These are phyloP conservation scores for Oreocharis arfaki DNA, from an alignment of 2,113 vertebrate species.

Conservation along the genomic window DNA sequence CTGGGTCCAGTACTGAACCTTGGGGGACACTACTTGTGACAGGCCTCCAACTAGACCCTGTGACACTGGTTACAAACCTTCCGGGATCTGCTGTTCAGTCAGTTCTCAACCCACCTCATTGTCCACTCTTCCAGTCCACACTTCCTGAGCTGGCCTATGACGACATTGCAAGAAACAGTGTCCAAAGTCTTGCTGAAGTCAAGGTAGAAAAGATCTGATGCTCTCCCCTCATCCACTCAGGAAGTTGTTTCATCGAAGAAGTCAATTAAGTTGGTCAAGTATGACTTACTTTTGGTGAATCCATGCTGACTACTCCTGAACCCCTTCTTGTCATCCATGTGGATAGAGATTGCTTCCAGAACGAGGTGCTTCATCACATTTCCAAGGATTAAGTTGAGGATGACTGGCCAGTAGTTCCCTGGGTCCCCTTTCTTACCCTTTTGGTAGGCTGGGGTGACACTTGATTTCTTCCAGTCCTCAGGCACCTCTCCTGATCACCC, in stretches of 20 bases:
- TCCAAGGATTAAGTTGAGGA: not conserved
- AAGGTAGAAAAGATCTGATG: rapidly evolving
- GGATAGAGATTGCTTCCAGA: not conserved
- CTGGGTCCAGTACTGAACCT: not conserved
- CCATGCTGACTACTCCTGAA: not conserved
- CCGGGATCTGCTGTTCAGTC: not conserved
- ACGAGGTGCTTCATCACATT: rapidly evolving
- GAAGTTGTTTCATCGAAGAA: not conserved
- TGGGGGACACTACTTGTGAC: not conserved
- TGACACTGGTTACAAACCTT: not conserved
- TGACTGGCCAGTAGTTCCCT: not conserved
- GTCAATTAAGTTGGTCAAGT: not conserved
- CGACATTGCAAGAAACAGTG: not conserved
- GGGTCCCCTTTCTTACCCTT: not conserved
- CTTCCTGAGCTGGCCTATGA: not conserved
- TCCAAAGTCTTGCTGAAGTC: not conserved
- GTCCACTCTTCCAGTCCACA: not conserved
- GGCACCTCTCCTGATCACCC: rapidly evolving
- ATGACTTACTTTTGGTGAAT: not conserved
- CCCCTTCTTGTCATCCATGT: no score
- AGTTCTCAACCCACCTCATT: not conserved
- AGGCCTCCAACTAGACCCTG: not conserved
- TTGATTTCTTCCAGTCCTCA: not conserved
- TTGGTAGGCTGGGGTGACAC: rapidly evolving
- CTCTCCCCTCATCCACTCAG: not conserved